Base-by-base conservation (phyloP, 1,140 invertebrate species). In the Drosophila carrolli region DNA sequence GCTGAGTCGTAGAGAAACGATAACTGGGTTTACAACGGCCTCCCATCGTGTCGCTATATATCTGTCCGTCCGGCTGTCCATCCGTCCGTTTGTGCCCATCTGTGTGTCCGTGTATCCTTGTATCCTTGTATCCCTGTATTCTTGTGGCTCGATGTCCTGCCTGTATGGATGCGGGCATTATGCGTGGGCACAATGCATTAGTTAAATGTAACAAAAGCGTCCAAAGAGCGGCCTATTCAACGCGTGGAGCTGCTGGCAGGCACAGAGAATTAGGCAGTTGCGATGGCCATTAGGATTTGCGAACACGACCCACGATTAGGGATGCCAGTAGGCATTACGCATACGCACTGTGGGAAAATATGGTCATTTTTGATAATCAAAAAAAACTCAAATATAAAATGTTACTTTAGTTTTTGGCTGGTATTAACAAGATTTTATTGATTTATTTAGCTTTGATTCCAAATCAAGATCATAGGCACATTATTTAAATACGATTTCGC, bases 161-260 rank as follows among this genome's bases (percentile, higher is more conserved):
- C 23, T 6, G 16, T 55, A 14, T 71, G 68, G 65, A 71, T 71
- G 68, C 53, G 51, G 66, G 65, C 66, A 72, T 72, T 72, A 72
- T 71, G 68, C 66, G 65, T 71, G 67, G 68, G 67, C 68, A 72
- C 68, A 72, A 72, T 72, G 68, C 68, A 72, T 72, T 72, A 72
- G 68, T 72, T 71, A 72, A 72, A 72, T 72, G 68, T 72, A 72
- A 72, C 68, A 72, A 72, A 72, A 72, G 68, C 65, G 43, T 47
- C 41, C 67, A 35, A 55, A 47, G 50, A 71, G 65, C 68, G 43
- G 44, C 38, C 65, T 58, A 48, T 70, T 68, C 65, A 43, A 5
- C 61, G 37, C 38, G 23, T 4, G 11, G 9, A 46, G 38, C 37
- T 32, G 66, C 47, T 37, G 48, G 23, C 40, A 27, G 48, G 38